These are phyloP conservation scores for Brachionichthys hirsutus DNA, from an alignment of 2,113 vertebrate species.

Conservation along the genomic window DNA sequence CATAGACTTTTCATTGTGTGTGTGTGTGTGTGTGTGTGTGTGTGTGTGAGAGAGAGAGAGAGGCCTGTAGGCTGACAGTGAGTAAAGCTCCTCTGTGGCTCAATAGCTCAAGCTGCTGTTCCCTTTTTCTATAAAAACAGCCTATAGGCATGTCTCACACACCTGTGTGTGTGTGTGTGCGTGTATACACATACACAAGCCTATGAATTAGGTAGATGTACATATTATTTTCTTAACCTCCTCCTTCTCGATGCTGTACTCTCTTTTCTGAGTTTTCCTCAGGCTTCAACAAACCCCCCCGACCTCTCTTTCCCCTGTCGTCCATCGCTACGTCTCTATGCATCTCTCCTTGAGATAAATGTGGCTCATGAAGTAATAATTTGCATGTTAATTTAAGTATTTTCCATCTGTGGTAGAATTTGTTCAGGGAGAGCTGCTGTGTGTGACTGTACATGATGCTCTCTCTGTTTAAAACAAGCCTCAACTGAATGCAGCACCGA, in stretches of 20 bases:
- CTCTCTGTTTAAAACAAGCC: conserved; percentile 2
- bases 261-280: conserved; percentile 32
- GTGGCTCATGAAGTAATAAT: conserved; percentile 50
- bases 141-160: conserved; percentile 50
- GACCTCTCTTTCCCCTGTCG: conserved; percentile 5
- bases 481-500: background rate
- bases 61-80: conserved; percentile 62
- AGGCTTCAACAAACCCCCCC: conserved; percentile 45
- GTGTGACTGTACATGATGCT: conserved; percentile 9
- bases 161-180: conserved; percentile 30
- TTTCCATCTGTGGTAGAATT: conserved; percentile 21
- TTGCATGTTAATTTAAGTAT: conserved; percentile 52
- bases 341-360: conserved; percentile 37
- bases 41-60: conserved; percentile 6
- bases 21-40: conserved; percentile 13
- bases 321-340: conserved; percentile 5
- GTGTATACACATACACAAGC: conserved; percentile 12
- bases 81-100: conserved; percentile 61
- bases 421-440: background rate
- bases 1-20: conserved; percentile 13
- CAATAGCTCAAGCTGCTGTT: conserved; percentile 59
- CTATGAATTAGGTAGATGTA: background rate
- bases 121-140: conserved; percentile 66
- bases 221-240: conserved; percentile 50
- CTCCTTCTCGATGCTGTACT: conserved; percentile 31